Conservation (phyloP, 2,113 vertebrate genomes). For the Pardalotus punctatus region DNA sequence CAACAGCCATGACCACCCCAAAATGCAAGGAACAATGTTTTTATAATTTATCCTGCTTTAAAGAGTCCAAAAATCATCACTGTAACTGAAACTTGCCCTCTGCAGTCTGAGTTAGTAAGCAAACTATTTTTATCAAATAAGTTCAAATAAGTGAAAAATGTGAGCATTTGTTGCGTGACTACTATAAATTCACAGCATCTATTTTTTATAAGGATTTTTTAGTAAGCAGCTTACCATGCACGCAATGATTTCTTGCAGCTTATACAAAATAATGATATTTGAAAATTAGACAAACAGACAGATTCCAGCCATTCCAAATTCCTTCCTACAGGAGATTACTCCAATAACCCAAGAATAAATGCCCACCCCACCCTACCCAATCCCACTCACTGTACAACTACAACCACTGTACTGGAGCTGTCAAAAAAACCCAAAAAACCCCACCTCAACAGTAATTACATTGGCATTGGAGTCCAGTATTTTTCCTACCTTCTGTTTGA, state of each 20-base stretch:
- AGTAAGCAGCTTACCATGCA: slow-evolving; percentile 20
- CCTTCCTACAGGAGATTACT: not conserved
- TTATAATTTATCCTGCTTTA: not conserved
- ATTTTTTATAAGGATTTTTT: not conserved
- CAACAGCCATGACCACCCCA: not conserved
- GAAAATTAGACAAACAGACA: slow-evolving; percentile 15
- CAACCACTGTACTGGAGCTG: not conserved
- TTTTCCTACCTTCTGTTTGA: not conserved
- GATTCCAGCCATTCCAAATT: slow-evolving; percentile 11
- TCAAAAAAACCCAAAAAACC: not conserved
- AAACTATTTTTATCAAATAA: not conserved
- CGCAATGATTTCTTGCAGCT: not conserved
- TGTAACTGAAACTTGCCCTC: not conserved
- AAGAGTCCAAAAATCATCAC: not conserved
- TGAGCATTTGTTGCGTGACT: not conserved
- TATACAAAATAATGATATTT: slow-evolving; percentile 10
- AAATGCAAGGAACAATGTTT: not conserved
- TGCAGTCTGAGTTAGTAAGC: accelerated
- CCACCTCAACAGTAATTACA: not conserved
- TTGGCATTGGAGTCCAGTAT: not conserved
- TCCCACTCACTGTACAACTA: not conserved
- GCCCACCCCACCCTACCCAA: accelerated
- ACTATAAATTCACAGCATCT: not conserved
- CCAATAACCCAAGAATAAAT: not conserved
- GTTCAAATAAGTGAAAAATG: not conserved